These are phyloP conservation scores for Pseudachorutes palmiensis DNA, from an alignment of 1,140 invertebrate species.

Conservation along the genomic window DNA sequence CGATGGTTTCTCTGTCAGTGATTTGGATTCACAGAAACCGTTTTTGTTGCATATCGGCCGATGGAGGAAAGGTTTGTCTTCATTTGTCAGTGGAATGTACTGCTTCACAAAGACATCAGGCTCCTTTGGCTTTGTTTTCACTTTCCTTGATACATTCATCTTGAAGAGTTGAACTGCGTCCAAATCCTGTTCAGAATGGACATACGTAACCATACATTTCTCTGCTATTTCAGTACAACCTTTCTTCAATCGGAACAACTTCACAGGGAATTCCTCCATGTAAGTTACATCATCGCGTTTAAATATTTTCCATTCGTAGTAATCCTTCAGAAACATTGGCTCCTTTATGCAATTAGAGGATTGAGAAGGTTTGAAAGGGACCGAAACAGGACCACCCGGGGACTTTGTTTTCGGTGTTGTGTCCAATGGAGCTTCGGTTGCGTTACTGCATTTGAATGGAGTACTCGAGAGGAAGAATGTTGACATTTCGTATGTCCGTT, in stretches of 20 bases:
- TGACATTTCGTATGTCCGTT: background rate
- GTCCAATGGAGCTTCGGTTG: too few relatives aligned
- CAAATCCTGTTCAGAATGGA: background rate
- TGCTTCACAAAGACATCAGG: background rate
- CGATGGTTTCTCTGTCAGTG: background rate
- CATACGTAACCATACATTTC: background rate
- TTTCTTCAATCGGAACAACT: background rate
- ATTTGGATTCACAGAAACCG: background rate
- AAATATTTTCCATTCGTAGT: background rate
- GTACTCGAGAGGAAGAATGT: too few relatives aligned
- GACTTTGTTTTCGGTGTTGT: too few relatives aligned
- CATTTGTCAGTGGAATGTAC: background rate
- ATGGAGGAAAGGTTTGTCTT: background rate
- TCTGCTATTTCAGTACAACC: background rate
- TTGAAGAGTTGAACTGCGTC: background rate
- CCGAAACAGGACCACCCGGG: too few relatives aligned
- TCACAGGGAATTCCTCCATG: background rate
- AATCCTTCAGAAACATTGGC: background rate
- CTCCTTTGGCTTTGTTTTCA: background rate
- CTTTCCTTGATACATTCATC: background rate
- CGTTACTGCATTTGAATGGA: too few relatives aligned
- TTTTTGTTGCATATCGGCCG: background rate
- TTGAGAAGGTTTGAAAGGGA: too few relatives aligned
- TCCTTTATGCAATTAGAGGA: background rate
- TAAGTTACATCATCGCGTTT: background rate